These are phyloP conservation scores for Zapornia atra DNA, from an alignment of 2,113 vertebrate species.

Conservation along the genomic window DNA sequence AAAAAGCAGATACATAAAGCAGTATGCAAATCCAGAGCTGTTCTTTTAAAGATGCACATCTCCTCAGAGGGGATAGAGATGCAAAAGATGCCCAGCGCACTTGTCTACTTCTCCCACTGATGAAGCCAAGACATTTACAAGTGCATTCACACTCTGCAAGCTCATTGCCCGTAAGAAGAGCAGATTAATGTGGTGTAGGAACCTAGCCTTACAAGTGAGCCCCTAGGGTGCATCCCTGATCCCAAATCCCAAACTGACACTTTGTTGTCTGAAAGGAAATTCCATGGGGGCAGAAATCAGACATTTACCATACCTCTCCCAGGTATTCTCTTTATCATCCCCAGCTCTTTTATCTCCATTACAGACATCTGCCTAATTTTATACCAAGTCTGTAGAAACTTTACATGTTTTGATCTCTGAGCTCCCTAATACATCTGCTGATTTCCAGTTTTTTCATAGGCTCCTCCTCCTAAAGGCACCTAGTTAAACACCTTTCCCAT, in stretches of 20 bases:
- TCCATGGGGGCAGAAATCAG: neutral
- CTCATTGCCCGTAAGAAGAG: neutral
- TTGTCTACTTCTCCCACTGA: neutral
- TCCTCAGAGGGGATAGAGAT: neutral
- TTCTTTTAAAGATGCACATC: neutral
- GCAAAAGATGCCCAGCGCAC: neutral
- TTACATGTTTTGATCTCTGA: neutral
- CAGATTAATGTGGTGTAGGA: neutral
- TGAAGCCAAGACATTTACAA: neutral
- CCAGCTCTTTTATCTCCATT: neutral
- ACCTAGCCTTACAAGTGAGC: neutral
- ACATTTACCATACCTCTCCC: neutral
- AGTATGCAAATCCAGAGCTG: neutral
- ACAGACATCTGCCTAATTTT: neutral
- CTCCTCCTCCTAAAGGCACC: neutral
- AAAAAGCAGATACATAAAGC: neutral
- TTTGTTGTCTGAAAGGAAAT: neutral
- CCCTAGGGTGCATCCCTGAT: neutral
- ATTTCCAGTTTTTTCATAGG: neutral
- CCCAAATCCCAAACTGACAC: neutral
- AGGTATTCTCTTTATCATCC: neutral
- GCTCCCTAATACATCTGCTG: neutral
- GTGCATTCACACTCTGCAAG: neutral
- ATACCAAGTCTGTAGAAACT: neutral
- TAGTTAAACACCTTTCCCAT: neutral